These are phyloP conservation scores for Prionchulus punctatus DNA, from an alignment of 2,888 invertebrate species.

Conservation along the genomic window DNA sequence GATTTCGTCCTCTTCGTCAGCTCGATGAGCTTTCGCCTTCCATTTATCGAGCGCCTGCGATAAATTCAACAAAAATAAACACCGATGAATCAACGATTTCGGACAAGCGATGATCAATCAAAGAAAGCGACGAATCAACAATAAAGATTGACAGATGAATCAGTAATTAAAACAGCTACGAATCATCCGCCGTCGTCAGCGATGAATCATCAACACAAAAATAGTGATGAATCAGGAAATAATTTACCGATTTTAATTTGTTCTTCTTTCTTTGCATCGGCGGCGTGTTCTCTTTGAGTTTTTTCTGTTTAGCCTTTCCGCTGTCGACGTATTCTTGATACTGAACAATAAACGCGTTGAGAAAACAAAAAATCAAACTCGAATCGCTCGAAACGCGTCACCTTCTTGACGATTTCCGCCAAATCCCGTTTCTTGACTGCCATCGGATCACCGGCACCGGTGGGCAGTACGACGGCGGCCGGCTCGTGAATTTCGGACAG, in stretches of 20 bases:
- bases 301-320: conserved; percentile 18
- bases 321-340: conserved; percentile 15
- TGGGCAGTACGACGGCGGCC: background rate
- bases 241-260: too few species aligned
- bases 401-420: background rate
- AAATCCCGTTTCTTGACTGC: background rate
- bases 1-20: background rate
- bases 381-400: background rate
- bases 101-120: background rate
- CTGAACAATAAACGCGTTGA: background rate
- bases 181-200: too few species aligned
- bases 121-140: background rate
- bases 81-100: too few species aligned
- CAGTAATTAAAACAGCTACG: background rate
- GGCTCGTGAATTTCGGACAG: background rate
- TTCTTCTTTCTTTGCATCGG: conserved; percentile 14
- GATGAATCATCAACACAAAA: too few species aligned
- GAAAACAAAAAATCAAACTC: background rate
- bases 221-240: too few species aligned
- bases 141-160: background rate
- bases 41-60: background rate
- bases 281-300: conserved; percentile 21
- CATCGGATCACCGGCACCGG: background rate
- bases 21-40: background rate
- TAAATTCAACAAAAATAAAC: too few species aligned